Percentiles rank a stretch among this genome's conserved stretches.
These are phyloP conservation scores for Sebastes nivosus DNA, from an alignment of 2,797 vertebrate species.

Conservation along the genomic window DNA sequence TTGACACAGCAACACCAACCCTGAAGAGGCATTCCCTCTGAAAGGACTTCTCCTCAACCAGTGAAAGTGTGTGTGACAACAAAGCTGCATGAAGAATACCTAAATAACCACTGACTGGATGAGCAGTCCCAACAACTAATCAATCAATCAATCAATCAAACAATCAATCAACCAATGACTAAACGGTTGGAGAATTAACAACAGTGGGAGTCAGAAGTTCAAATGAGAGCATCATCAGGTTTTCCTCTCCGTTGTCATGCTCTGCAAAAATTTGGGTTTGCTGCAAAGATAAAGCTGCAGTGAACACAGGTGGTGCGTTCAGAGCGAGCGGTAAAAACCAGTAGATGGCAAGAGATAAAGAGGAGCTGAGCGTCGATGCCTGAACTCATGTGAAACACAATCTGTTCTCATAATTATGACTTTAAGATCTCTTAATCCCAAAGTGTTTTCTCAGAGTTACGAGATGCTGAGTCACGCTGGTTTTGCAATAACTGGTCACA, in stretches of 20 bases:
- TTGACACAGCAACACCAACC: slow-evolving; percentile 35
- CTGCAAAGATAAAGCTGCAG: background rate
- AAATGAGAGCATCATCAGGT: background rate
- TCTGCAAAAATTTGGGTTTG: background rate
- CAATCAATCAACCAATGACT: background rate
- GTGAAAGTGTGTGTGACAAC: background rate
- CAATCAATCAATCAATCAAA: background rate
- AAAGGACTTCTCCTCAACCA: slow-evolving; percentile 13
- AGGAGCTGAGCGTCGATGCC: background rate
- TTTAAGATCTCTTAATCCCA: background rate
- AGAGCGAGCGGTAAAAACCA: slow-evolving; percentile 9
- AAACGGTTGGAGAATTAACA: background rate
- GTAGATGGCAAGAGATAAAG: slow-evolving; percentile 38
- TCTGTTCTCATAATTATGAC: too few relatives aligned
- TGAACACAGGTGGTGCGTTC: slow-evolving; percentile 13
- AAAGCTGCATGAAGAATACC: background rate
- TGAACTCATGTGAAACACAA: background rate
- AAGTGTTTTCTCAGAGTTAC: background rate
- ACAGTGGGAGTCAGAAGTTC: background rate
- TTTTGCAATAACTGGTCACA: background rate
- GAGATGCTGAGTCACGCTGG: too few relatives aligned
- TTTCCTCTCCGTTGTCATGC: background rate
- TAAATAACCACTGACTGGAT: background rate
- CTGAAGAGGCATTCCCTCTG: slow-evolving; percentile 23
- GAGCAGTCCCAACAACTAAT: background rate